These are phyloP conservation scores for Phanerotoma sp. DNA, from an alignment of 2,888 invertebrate species.

Conservation along the genomic window DNA sequence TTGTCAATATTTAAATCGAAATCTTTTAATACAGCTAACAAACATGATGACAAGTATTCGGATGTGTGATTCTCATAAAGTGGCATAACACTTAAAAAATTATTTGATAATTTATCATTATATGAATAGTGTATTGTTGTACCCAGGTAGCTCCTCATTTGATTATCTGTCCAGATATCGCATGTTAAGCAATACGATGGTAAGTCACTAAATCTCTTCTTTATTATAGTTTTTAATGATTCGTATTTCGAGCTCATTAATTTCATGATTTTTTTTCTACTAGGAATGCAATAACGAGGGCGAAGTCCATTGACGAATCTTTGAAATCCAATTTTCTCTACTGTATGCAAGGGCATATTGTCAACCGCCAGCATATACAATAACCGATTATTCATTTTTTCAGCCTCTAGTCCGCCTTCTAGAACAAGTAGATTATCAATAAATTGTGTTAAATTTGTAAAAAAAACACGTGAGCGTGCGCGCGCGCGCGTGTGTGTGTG, in stretches of 20 bases:
- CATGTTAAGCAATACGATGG: slow-evolving; percentile 34
- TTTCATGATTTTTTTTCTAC: slow-evolving; percentile 17
- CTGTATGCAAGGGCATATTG: slow-evolving; percentile 16
- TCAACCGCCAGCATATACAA: slow-evolving; percentile 28
- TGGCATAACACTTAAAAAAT: slow-evolving; percentile 26
- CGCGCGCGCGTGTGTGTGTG: too few relatives aligned
- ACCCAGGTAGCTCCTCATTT: slow-evolving; percentile 38
- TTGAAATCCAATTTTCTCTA: slow-evolving; percentile 27
- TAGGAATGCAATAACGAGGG: slow-evolving; percentile 23
- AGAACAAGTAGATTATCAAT: not conserved
- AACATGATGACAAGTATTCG: slow-evolving; percentile 24
- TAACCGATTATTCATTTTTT: slow-evolving; percentile 16
- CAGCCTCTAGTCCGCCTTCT: slow-evolving; percentile 4
- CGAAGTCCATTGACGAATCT: slow-evolving; percentile 14
- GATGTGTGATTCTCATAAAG: slow-evolving; percentile 32
- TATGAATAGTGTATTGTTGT: slow-evolving; percentile 37
- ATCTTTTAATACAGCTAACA: slow-evolving; percentile 16
- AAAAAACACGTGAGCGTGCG: too few relatives aligned
- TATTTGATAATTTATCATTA: not conserved
- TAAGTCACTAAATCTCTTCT: not conserved
- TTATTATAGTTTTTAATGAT: slow-evolving; percentile 1
- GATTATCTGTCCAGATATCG: slow-evolving; percentile 40
- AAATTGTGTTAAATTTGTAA: too few relatives aligned
- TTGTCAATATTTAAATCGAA: slow-evolving; percentile 24
- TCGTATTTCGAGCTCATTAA: slow-evolving; percentile 19